These are phyloP conservation scores for Tachina lurida DNA, from an alignment of 2,888 invertebrate species.

Conservation along the genomic window DNA sequence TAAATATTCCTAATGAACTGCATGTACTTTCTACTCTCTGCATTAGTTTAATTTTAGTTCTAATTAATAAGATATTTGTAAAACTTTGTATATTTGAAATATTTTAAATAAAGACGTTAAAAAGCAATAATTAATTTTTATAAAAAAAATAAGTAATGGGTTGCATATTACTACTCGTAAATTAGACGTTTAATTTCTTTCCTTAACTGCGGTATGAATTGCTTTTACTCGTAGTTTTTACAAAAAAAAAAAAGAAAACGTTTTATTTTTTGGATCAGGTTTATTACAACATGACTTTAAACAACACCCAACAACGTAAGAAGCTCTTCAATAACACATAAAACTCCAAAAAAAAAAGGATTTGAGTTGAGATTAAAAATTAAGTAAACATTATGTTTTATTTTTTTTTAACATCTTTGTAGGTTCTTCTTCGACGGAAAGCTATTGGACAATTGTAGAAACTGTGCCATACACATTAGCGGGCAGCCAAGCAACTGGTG, in stretches of 20 bases:
- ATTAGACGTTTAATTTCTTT: constrained; percentile 4
- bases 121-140: constrained; percentile 44
- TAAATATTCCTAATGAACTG: constrained; percentile 2
- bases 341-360: not conserved
- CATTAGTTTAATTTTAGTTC: constrained; percentile 21
- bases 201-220: constrained; percentile 1
- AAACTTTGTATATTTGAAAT: constrained; percentile 62
- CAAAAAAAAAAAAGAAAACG: not conserved
- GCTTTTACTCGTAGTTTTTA: constrained; percentile 23
- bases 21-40: constrained; percentile 37
- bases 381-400: constrained; percentile 27
- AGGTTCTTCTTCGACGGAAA: constrained; percentile 77
- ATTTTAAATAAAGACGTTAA: constrained; percentile 66
- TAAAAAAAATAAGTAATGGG: constrained; percentile 23
- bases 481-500: constrained; percentile 67
- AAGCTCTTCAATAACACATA: constrained; percentile 14
- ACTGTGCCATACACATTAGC: constrained; percentile 81
- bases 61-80: constrained; percentile 47
- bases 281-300: constrained; percentile 11
- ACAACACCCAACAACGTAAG: constrained; percentile 56
- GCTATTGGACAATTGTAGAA: constrained; percentile 82
- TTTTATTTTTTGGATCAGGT: constrained; percentile 2
- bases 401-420: constrained; percentile 67
- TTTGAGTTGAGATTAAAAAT: not conserved
- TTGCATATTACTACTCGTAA: not conserved